phyloP scores from a whole-genome alignment of 2,797 vertebrate species.

The Mormyrops attenuatus region DNA sequence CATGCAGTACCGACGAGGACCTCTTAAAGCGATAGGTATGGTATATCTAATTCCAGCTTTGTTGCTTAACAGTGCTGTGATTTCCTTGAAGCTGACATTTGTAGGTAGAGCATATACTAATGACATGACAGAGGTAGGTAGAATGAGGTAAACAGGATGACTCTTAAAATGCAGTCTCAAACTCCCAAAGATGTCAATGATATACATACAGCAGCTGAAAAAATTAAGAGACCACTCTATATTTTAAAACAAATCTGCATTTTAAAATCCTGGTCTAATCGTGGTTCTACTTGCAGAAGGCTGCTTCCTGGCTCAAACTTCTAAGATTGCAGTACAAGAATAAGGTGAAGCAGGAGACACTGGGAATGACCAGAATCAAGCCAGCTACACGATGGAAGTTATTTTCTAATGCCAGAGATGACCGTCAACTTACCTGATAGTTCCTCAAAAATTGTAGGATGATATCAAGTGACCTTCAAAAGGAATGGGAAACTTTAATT shows the following conservation, averaged over 20 bases:
- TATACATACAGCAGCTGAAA: background rate
- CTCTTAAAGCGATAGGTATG: slow-evolving; percentile 20
- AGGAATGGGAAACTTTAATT: background rate
- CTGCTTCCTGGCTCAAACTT: background rate
- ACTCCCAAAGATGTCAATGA: background rate
- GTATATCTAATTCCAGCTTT: background rate
- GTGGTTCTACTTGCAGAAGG: background rate
- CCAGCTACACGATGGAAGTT: background rate
- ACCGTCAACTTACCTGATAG: background rate
- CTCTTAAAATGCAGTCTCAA: background rate
- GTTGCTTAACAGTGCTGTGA: background rate
- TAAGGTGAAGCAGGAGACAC: background rate
- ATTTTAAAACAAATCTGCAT: background rate
- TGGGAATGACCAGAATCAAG: background rate
- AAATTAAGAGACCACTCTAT: background rate
- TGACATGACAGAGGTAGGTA: background rate
- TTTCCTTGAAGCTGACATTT: background rate
- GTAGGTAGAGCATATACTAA: background rate
- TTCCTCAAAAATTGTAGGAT: background rate
- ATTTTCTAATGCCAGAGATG: background rate
- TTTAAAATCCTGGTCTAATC: background rate
- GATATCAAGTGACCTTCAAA: background rate
- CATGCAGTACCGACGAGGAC: slow-evolving; percentile 4
- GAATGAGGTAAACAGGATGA: background rate
- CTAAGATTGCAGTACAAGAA: background rate